Base-by-base conservation (phyloP, 2,113 vertebrate species). In the Ptilonorhynchus violaceus region DNA sequence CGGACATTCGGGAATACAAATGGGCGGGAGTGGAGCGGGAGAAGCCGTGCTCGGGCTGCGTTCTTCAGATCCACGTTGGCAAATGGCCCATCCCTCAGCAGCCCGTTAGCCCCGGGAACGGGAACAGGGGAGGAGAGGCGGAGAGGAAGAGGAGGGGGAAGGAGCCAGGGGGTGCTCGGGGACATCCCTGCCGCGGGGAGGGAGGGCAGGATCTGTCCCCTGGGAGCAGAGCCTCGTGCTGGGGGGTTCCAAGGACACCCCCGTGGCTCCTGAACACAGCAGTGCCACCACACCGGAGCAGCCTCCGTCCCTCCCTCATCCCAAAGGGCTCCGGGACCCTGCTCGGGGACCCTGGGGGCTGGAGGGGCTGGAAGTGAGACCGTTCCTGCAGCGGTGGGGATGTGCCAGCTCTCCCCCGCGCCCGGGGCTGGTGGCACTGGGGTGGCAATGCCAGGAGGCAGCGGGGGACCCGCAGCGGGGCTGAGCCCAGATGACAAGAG, bases 331-430 rank as follows among this genome's bases (percentile, higher is more conserved):
- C 2, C 2, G 0, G 33, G 37, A 28, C n/a, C 56, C 73, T 27
- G 78, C 56, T 33, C 1, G 2, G 55, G 27, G 63, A 7, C 18
- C 20, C 10, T 16, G 18, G 6, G 31, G 58, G 58, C 52, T 70
- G 46, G 33, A 19, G 6, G 31, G 58, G 58, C 52, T 70, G 46
- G 33, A 19, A 33, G 28, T 1, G 50, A n/a, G 47, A 8, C 4
- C 12, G 0, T 27, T 85, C 5, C 58, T 16, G 31, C 53, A 1
- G 39, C 0, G 28, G 1, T 2, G 41, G 41, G 55, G 21, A 6
- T 5, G 37, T 7, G 55, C 44, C 39, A 60, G 35, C 35, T 0
- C 14, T 16, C 28, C 49, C 63, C 30, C 5, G 35, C 50, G 4
- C 50, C 70, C 22, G 0, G 10, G 11, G 47, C 68, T 24, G 58